Evolutionary conservation across 2,797 vertebrate genomes (phyloP), one percentile per base, ranked within the genome.

Genomic region (Ara ararauna): DNA sequence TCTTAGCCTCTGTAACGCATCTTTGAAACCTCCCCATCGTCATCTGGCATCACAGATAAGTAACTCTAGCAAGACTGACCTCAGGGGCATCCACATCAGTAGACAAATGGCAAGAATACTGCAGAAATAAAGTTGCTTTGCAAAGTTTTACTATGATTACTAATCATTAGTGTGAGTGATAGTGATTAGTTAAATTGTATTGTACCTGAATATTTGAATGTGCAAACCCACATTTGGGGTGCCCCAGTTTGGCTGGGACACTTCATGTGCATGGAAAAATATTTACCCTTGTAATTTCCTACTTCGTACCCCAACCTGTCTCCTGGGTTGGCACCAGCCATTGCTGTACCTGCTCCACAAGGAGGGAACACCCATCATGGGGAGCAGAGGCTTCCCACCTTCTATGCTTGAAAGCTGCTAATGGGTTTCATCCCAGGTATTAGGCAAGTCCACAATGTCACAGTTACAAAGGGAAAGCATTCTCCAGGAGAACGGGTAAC

Each of bases 281-380:
- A 60, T 26, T n/a, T 38, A n/a, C 29, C 29, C 45, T 71, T 32
- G 13, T 29, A 48, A 47, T 48, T 71, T 26, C 50, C 15, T 32
- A 20, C 38, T 45, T 51, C 34, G 12, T 24, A 51, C 21, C 30
- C 44, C 12, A 56, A 29, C n/a, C 56, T 58, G 13, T 58, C n/a
- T n/a, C 51, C 45, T 64, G 0, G 0, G 32, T 11, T 56, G 20
- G n/a, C 42, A 65, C 23, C 61, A 73, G 30, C 10, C 26, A 9
- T 19, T 45, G n/a, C 51, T 51, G 26, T 40, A 73, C 22, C 42
- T 73, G 38, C 44, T 68, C 30, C 54, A 68, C 26, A 53, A 21
- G 24, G 34, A 66, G 24, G 11, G 58, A 85, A 42, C 68, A 36
- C 9, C 18, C 56, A 62, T 26, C 7, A 22, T 0, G 0, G 23